Conservation (phyloP, 2,888 invertebrate species). For the Hypercompe scribonia region DNA sequence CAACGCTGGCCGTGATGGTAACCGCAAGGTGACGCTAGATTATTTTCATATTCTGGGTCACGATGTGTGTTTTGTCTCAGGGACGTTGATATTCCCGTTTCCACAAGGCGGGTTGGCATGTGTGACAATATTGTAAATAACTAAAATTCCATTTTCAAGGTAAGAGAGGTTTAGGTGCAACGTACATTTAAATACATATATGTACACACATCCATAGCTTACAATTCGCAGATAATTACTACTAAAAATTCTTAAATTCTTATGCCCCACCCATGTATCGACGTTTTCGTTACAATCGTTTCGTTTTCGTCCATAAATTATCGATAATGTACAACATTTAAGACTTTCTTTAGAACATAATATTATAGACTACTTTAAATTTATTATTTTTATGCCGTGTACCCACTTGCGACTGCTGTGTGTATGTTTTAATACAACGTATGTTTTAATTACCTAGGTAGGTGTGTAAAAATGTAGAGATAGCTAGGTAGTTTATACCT, state of each 20-base stretch:
- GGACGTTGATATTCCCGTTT: slow-evolving; percentile 72
- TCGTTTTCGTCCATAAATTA: slow-evolving; percentile 40
- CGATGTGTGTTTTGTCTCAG: slow-evolving; percentile 77
- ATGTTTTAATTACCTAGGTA: slow-evolving; percentile 58
- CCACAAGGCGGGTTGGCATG: slow-evolving; percentile 57
- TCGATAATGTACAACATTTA: slow-evolving; percentile 30
- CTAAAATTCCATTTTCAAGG: slow-evolving; percentile 41
- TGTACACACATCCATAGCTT: background rate
- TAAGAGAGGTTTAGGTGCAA: slow-evolving; percentile 4
- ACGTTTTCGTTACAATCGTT: background rate
- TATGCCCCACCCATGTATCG: slow-evolving; percentile 11
- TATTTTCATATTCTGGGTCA: slow-evolving; percentile 85
- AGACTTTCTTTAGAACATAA: slow-evolving; percentile 46
- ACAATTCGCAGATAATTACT: background rate
- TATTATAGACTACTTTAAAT: slow-evolving; percentile 36
- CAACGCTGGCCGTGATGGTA: slow-evolving; percentile 73
- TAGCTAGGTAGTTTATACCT: slow-evolving; percentile 58
- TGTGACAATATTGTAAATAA: slow-evolving; percentile 52
- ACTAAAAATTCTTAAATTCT: background rate
- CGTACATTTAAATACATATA: background rate
- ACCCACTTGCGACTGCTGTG: slow-evolving; percentile 42
- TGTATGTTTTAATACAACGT: slow-evolving; percentile 40
- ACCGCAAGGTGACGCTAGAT: slow-evolving; percentile 80
- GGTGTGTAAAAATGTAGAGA: slow-evolving; percentile 36
- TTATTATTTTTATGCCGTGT: slow-evolving; percentile 33